These are phyloP conservation scores for Acanthiza pusilla DNA, from an alignment of 2,797 vertebrate genomes.

Conservation along the genomic window DNA sequence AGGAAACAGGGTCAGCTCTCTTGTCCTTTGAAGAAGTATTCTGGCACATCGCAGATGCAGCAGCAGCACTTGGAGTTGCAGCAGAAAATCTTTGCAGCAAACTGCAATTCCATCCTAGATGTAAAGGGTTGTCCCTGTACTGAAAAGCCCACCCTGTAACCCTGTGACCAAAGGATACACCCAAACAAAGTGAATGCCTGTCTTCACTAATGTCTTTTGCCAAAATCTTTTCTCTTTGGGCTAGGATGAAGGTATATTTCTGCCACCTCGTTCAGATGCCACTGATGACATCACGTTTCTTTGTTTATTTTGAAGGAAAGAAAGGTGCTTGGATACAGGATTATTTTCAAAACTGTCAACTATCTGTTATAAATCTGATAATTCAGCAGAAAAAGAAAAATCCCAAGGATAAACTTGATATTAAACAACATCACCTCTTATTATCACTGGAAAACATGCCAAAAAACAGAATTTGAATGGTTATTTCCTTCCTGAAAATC, in stretches of 20 bases:
- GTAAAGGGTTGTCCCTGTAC: not conserved
- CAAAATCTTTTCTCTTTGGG: not conserved
- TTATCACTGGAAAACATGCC: not conserved
- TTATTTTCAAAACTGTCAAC: not conserved
- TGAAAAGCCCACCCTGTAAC: not conserved
- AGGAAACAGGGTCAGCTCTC: constrained; percentile 27
- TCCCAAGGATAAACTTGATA: not conserved
- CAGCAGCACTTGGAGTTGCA: not conserved
- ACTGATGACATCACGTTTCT: not conserved
- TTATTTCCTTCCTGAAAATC: not conserved
- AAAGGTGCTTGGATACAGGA: not conserved
- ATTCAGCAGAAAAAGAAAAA: not conserved
- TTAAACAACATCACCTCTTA: not conserved
- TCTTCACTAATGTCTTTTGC: not conserved
- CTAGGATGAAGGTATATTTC: not conserved
- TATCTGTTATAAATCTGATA: not conserved
- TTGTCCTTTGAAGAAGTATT: not conserved
- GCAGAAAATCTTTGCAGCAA: not conserved
- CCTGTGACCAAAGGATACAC: not conserved
- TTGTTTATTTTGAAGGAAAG: not conserved
- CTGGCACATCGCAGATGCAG: not conserved
- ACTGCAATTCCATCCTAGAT: rapidly evolving
- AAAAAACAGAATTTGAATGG: not conserved
- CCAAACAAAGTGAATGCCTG: not conserved
- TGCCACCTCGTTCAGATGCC: not conserved